Evolutionary conservation across 2,113 vertebrate genomes (phyloP), one percentile per base, ranked within the genome.

Genomic region (Pseudopodoces humilis): DNA sequence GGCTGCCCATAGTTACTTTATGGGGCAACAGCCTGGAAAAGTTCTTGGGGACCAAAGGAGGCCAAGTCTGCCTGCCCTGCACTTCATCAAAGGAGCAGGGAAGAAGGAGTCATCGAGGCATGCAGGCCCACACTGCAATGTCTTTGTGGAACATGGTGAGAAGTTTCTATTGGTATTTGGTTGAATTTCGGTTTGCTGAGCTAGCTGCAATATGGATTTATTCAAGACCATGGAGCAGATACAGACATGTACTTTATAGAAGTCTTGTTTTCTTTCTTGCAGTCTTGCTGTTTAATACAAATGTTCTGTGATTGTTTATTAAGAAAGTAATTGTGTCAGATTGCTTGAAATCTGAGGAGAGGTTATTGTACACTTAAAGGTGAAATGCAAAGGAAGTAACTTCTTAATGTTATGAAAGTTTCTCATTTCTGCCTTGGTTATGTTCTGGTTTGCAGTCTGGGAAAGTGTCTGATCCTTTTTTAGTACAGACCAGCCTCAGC

Each of bases 1-100:
- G 98, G 98, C 98, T 97, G 80, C 97, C 98, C 96, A 96, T 88
- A 96, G 81, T 97, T 98, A 95, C 98, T 99, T 99, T 99, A 99
- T 99, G 99, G 99, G 99, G 98, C 99, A 99, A 98, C 99, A 99
- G 99, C 99, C 99, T 98, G 99, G 99, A 98, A 99, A 99, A 98
- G 98, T 99, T 97, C 98, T 98, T 97, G 99, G 99, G 98, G 99
- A 99, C 98, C 99, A 99, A 96, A 98, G 99, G 97, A 99, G 99
- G 98, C 99, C 99, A n/a, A 99, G 99, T 98, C 97, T 99, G 97
- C 99, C 99, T 41, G 98, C 99, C 96, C 98, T 99, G 97, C 98
- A 98, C 97, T 99, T 99, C 87, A 99, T 99, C 97, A 99, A 99
- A 94, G 98, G 98, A 90, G 98, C 97, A 81, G 98, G 97, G 91